These are phyloP conservation scores for Chymomyza procnemis DNA, from an alignment of 2,888 invertebrate species.

Conservation along the genomic window DNA sequence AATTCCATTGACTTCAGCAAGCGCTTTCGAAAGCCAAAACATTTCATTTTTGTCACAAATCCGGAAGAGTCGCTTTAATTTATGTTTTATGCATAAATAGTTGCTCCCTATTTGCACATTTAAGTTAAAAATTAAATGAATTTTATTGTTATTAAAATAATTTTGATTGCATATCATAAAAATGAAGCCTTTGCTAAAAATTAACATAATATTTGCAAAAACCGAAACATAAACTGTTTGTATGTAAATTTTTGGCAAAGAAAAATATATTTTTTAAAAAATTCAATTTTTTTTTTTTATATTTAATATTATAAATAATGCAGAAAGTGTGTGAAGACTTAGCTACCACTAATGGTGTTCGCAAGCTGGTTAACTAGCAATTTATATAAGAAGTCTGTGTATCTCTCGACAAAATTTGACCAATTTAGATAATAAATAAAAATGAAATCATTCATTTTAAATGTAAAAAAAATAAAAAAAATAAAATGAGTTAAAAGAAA, in stretches of 20 bases:
- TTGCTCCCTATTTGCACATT: neutral
- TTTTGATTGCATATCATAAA: neutral
- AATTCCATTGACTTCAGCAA: too few relatives aligned
- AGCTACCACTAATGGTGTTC: neutral
- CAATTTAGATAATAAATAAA: conserved; percentile 2
- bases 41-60: neutral
- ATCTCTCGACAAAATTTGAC: neutral
- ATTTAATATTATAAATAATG: neutral
- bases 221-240: neutral
- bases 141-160: neutral
- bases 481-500: neutral
- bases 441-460: neutral
- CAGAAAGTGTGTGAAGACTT: neutral
- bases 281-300: neutral
- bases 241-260: neutral
- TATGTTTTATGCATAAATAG: neutral
- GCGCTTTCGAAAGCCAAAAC: too few relatives aligned
- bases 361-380: neutral
- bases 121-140: conserved; percentile 24
- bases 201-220: neutral
- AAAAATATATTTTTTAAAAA: neutral
- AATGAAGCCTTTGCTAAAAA: neutral
- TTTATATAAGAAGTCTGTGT: neutral
- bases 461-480: neutral
- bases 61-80: neutral